A percentile compares a stretch with the other conserved stretches of the same genome.
phyloP scores from a whole-genome alignment of 2,113 vertebrate genomes.

The Pterocles burchelli region DNA sequence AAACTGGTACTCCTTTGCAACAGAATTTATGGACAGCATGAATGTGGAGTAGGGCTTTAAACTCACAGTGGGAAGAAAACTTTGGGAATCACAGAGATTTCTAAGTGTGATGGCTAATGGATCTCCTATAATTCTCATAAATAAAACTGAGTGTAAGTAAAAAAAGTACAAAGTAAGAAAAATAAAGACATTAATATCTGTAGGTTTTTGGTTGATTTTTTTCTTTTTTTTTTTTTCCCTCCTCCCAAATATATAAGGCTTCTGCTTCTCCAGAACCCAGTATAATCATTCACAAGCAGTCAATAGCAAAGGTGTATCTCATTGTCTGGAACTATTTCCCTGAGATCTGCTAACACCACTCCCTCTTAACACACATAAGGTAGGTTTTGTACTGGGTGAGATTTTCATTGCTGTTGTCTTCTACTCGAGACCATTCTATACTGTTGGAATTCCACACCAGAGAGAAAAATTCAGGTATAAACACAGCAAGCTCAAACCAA shows the following conservation, averaged over 20 bases:
- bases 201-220: neutral
- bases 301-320: neutral
- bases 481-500: neutral
- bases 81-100: neutral
- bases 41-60: neutral
- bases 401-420: neutral
- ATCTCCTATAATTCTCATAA: neutral
- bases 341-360: neutral
- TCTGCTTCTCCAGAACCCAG: neutral
- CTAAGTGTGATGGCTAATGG: neutral
- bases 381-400: neutral
- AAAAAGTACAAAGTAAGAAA: neutral
- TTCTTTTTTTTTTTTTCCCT: accelerated
- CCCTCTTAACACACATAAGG: neutral
- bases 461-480: neutral
- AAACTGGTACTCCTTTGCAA: neutral
- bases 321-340: neutral
- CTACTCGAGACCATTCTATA: neutral
- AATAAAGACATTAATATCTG: neutral
- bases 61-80: neutral
- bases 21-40: neutral
- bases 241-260: neutral
- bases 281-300: neutral
- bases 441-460: neutral
- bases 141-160: neutral